A percentile compares a stretch with the other conserved stretches of the same genome.
phyloP scores from a whole-genome alignment of 2,113 vertebrate species.

The Saguinus midas region DNA sequence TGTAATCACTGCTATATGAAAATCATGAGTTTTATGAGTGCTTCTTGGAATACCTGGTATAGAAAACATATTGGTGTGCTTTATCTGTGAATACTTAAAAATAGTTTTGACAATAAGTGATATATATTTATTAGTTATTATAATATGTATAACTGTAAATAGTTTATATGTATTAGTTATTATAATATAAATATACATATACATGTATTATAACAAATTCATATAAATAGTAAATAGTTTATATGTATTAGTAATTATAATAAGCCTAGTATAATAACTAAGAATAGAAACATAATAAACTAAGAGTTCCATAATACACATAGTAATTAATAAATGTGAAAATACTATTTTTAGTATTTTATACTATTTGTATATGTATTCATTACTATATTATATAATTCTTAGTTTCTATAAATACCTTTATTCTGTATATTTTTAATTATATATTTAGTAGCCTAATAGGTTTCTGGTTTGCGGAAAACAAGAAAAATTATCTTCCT shows the following conservation, averaged over 20 bases:
- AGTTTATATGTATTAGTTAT: too few species aligned
- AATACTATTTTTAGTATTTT: neutral
- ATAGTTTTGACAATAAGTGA: neutral
- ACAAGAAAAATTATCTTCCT: neutral
- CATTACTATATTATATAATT: neutral
- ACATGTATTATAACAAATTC: too few species aligned
- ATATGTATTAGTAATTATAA: neutral
- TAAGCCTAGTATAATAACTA: too few species aligned
- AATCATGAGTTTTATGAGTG: neutral
- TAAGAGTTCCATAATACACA: too few species aligned
- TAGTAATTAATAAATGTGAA: too few species aligned
- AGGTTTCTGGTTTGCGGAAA: neutral
- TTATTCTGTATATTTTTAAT: neutral
- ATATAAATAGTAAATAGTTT: neutral
- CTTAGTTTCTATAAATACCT: neutral
- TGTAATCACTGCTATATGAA: neutral
- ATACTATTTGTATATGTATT: neutral
- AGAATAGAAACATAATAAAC: too few species aligned
- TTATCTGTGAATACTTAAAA: neutral
- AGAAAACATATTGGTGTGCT: neutral
- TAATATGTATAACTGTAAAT: too few species aligned
- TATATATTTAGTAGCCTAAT: neutral
- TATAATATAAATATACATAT: too few species aligned
- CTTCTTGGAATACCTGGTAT: neutral
- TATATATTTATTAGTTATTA: neutral